phyloP scores from a whole-genome alignment of 2,888 invertebrate species.

The Crepidodera aurea region DNA sequence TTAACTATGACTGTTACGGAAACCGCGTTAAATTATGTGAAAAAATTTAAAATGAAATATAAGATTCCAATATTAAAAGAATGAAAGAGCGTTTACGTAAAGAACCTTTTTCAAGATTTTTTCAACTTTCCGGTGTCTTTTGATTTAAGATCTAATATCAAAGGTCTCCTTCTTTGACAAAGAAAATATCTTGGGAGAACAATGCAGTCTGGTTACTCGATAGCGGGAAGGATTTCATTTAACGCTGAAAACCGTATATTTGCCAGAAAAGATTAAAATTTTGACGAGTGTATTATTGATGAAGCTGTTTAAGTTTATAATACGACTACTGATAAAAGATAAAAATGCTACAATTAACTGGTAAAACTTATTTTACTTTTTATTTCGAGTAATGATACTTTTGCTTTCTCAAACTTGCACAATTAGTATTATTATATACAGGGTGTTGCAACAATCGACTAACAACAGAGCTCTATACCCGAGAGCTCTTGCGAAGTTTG shows the following conservation, averaged over 20 bases:
- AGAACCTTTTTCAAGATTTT: slow-evolving; percentile 19
- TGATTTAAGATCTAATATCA: slow-evolving; percentile 30
- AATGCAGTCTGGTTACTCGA: slow-evolving; percentile 24
- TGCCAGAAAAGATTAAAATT: slow-evolving; percentile 9
- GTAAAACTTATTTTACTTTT: no score
- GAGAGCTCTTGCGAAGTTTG: no score
- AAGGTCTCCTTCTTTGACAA: slow-evolving; percentile 24
- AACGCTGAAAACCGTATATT: slow-evolving; percentile 13
- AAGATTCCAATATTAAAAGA: slow-evolving; percentile 19
- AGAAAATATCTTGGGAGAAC: slow-evolving; percentile 29
- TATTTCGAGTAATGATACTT: no score
- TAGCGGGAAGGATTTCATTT: slow-evolving; percentile 25
- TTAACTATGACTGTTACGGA: no score
- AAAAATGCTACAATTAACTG: no score
- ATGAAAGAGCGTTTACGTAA: slow-evolving; percentile 21
- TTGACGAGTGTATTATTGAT: slow-evolving; percentile 1
- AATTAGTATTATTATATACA: no score
- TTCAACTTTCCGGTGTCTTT: slow-evolving; percentile 14
- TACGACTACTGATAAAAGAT: no score
- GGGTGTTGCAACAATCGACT: no score
- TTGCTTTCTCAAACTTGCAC: no score
- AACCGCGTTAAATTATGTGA: no score
- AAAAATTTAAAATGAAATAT: slow-evolving; percentile 6
- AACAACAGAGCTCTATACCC: no score
- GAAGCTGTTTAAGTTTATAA: neutral